These are phyloP conservation scores for Disparrhopalites patrizii DNA, from an alignment of 2,888 invertebrate species.

Conservation along the genomic window DNA sequence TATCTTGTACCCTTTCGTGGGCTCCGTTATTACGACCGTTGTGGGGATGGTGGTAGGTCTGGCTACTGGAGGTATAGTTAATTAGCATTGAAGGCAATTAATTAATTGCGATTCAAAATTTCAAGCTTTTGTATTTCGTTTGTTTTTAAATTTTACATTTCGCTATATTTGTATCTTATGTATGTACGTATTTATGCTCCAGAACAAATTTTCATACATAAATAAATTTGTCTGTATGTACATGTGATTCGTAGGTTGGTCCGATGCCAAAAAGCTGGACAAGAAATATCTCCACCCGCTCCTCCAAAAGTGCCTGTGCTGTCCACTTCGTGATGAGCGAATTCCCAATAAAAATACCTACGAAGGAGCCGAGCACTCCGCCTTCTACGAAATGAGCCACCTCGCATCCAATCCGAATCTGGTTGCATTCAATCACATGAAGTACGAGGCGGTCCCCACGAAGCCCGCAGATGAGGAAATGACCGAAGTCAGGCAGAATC, in stretches of 20 bases:
- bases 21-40: constrained; percentile 33
- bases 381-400: not conserved
- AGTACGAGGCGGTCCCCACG: constrained; percentile 17
- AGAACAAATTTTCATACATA: too few species aligned
- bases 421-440: not conserved
- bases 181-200: too few species aligned
- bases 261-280: constrained; percentile 15
- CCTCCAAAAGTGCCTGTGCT: constrained; percentile 16
- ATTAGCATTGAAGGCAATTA: not conserved
- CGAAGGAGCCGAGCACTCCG: not conserved
- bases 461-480: too few species aligned
- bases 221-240: too few species aligned
- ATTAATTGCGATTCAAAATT: not conserved
- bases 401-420: not conserved
- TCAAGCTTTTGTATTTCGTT: constrained; percentile 1
- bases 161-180: too few species aligned
- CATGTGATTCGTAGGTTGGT: constrained; percentile 24
- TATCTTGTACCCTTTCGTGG: constrained; percentile 41
- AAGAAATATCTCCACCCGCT: constrained; percentile 31
- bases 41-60: constrained; percentile 35
- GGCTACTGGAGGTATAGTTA: constrained; percentile 37
- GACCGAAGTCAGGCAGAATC: too few species aligned
- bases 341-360: not conserved
- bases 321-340: not conserved
- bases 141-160: too few species aligned